These are phyloP conservation scores for Thymelicus lineola DNA, from an alignment of 2,888 invertebrate species.

Conservation along the genomic window DNA sequence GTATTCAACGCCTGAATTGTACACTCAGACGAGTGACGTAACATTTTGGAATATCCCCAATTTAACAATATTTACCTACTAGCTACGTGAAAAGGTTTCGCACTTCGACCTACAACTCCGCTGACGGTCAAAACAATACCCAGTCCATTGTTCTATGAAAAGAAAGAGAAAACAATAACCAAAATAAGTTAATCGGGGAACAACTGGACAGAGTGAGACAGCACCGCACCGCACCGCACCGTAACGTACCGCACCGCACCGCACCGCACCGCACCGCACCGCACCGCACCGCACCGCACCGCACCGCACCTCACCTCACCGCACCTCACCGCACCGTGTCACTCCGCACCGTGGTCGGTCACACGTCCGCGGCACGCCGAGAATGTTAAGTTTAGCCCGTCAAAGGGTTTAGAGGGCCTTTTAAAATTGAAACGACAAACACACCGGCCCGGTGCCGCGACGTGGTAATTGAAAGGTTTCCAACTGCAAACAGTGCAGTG, in stretches of 20 bases:
- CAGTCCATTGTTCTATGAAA: slow-evolving; percentile 12
- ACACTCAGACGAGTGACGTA: too few relatives aligned
- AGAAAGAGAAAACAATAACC: slow-evolving; percentile 19
- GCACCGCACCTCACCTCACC: too few relatives aligned
- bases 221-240: too few relatives aligned
- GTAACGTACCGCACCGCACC: slow-evolving; percentile 48
- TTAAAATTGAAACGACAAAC: slow-evolving; percentile 80
- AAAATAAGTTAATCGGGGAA: slow-evolving; percentile 8
- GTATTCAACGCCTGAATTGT: too few relatives aligned
- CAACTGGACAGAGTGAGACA: slow-evolving; percentile 44
- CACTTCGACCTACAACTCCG: not conserved
- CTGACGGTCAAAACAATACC: not conserved
- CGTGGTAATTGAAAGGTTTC: slow-evolving; percentile 68
- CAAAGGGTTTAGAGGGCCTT: slow-evolving; percentile 75
- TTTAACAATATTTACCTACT: too few relatives aligned
- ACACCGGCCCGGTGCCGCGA: slow-evolving; percentile 56
- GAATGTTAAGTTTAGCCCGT: slow-evolving; percentile 74
- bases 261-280: too few relatives aligned
- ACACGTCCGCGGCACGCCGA: slow-evolving; percentile 69
- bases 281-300: too few relatives aligned
- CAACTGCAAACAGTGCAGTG: slow-evolving; percentile 44
- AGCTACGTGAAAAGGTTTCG: too few relatives aligned
- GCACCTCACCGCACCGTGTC: too few relatives aligned
- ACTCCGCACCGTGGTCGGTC: slow-evolving; percentile 54
- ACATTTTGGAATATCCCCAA: too few relatives aligned